Conservation (phyloP, 2,888 invertebrate species). For the Cephus pulcher region DNA sequence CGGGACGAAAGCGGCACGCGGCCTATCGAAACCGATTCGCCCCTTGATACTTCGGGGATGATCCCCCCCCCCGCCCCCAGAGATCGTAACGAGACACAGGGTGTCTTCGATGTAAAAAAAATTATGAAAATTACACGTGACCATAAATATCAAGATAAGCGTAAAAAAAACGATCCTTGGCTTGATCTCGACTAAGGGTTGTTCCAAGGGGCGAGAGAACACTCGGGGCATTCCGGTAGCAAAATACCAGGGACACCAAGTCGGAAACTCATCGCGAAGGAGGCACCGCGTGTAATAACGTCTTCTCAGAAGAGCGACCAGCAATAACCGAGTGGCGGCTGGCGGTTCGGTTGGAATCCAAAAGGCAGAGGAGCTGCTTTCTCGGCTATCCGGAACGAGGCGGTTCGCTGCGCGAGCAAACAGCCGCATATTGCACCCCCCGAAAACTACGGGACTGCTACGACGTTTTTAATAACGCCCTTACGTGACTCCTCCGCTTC, state of each 20-base stretch:
- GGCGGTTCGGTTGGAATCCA: conserved; percentile 32
- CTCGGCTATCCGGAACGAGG: conserved; percentile 13
- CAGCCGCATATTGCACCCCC: conserved; percentile 47
- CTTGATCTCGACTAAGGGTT: too few species aligned
- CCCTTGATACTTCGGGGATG: too few species aligned
- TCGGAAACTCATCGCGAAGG: conserved; percentile 45
- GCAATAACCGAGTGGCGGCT: conserved; percentile 51
- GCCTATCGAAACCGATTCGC: too few species aligned
- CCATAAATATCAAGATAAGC: too few species aligned
- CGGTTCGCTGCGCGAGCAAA: conserved; percentile 37
- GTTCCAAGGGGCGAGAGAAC: too few species aligned
- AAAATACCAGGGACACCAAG: conserved; percentile 6
- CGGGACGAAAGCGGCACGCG: too few species aligned
- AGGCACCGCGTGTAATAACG: conserved; percentile 52
- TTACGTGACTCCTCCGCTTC: conserved; percentile 42
- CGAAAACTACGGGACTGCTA: conserved; percentile 49
- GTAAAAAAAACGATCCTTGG: too few species aligned
- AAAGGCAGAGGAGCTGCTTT: conserved; percentile 32
- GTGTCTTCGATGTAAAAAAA: too few species aligned
- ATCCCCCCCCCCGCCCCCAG: fast-evolving
- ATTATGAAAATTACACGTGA: too few species aligned
- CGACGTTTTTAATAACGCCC: conserved; percentile 58
- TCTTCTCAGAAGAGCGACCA: conserved; percentile 49
- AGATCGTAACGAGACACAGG: too few species aligned
- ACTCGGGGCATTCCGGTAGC: too few species aligned